Evolutionary conservation across 2,888 invertebrate genomes (phyloP), one percentile per base, ranked within the genome.

Genomic region (Acrobasis suavella): DNA sequence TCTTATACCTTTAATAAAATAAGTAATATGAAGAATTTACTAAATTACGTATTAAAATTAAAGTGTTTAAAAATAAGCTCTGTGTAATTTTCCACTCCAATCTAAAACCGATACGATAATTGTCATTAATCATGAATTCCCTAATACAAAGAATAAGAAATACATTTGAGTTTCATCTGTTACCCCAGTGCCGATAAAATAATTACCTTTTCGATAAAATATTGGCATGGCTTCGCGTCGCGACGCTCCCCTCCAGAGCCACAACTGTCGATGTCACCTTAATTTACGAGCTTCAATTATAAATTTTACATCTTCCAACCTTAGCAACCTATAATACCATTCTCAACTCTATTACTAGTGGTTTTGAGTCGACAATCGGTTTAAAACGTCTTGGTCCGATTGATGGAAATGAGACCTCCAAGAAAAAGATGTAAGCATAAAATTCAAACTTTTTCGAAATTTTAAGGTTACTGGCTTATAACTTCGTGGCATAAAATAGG

Each of bases 251-350:
- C 75, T 82, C 80, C 80, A 73, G 81, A 80, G 89, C 86, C 90
- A 86, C 92, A 92, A 93, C 90, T 93, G 93, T 89, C 91, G 91
- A 85, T 92, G 92, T 93, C 92, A 92, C 92, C 89, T 92, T 92
- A 92, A 93, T 93, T 92, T 93, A 93, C 91, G 90, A 82, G 86
- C 85, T 86, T 86, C 91, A 92, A 93, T 93, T 92, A 92, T 91
- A 90, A 92, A 92, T 85, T 90, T 87, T 78, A 85, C 85, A 87
- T 86, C 83, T 78, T 75, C 76, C 67, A 58, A 69, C 69, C 68
- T 62, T 62, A 42, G 37, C 51, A 9, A 50, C 52, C 50, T 61
- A 37, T 51, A 65, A 72, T 65, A 37, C 55, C 3, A 73, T 71
- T 64, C 39, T 64, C 61, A 60, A 71, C 78, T 66, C 64, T 82